Evolutionary conservation across 2,888 invertebrate genomes (phyloP).

Genomic region (Mythimna impura): DNA sequence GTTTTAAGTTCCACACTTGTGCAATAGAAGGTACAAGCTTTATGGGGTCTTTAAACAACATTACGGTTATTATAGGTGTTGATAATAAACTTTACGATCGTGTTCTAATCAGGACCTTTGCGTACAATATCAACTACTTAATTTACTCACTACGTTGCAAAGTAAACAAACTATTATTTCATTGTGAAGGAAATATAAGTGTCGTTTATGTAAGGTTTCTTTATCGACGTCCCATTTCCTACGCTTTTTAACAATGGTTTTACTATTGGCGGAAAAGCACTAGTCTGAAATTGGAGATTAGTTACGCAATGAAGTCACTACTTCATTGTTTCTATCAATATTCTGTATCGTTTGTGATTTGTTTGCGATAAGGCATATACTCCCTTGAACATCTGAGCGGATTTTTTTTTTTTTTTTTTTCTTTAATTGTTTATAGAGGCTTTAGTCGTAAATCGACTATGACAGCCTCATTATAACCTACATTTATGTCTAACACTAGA

Average conservation of each 20-base stretch:
- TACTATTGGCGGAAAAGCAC: conserved; percentile 69
- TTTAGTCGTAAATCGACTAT: no score
- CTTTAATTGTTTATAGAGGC: no score
- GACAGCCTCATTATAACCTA: no score
- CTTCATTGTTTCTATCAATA: conserved; percentile 62
- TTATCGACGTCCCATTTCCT: conserved; percentile 69
- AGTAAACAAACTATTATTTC: conserved; percentile 53
- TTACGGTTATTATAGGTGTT: conserved; percentile 34
- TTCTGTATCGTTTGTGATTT: conserved; percentile 53
- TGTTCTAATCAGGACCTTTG: conserved; percentile 37
- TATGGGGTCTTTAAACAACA: conserved; percentile 11
- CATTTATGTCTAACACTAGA: no score
- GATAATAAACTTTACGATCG: conserved; percentile 33
- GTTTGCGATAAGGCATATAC: conserved; percentile 26
- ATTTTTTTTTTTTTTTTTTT: no score
- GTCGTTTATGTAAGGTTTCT: conserved; percentile 59
- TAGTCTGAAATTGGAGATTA: conserved; percentile 67
- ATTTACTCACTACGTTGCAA: conserved; percentile 47
- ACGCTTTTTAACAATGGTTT: conserved; percentile 66
- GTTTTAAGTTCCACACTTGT: conserved; percentile 14
- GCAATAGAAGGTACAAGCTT: conserved; percentile 4
- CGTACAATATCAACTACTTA: conserved; percentile 44
- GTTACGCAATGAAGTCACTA: conserved; percentile 65
- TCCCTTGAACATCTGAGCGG: no score
- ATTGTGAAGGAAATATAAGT: conserved; percentile 54